Percentiles rank a stretch among this genome's conserved stretches.
These are phyloP conservation scores for Passer montanus DNA, from an alignment of 2,113 vertebrate genomes.

Conservation along the genomic window DNA sequence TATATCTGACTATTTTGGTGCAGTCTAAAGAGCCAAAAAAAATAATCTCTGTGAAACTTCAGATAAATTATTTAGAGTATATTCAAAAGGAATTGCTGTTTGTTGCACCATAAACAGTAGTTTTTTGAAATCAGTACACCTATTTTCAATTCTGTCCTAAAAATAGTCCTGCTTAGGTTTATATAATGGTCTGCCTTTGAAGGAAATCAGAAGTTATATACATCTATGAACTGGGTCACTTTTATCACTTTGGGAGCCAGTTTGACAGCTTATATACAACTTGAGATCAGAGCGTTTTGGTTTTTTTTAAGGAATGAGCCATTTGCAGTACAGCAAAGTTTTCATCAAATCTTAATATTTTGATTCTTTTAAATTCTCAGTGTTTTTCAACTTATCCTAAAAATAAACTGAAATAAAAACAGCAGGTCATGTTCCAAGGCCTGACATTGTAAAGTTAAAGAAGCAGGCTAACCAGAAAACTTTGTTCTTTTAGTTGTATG, in stretches of 20 bases:
- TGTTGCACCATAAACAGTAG: background rate
- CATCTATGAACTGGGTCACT: background rate
- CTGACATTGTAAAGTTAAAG: background rate
- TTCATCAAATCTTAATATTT: background rate
- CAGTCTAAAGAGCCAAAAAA: background rate
- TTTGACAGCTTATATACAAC: background rate
- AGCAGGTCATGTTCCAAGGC: background rate
- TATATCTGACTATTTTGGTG: background rate
- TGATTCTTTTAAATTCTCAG: background rate
- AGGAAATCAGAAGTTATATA: background rate
- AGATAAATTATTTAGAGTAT: background rate
- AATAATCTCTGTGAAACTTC: background rate
- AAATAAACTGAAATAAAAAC: background rate
- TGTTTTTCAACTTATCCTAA: background rate
- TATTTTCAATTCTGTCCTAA: background rate
- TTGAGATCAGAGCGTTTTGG: background rate
- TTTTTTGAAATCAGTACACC: background rate
- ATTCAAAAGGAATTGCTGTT: background rate
- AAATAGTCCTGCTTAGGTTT: constrained; percentile 10
- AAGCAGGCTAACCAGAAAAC: background rate
- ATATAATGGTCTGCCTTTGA: constrained; percentile 17
- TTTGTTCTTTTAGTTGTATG: background rate
- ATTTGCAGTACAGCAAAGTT: background rate
- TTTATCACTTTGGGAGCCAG: background rate
- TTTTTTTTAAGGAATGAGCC: background rate